Evolutionary conservation across 2,888 invertebrate species (phyloP).

Genomic region (Chorisops tibialis): DNA sequence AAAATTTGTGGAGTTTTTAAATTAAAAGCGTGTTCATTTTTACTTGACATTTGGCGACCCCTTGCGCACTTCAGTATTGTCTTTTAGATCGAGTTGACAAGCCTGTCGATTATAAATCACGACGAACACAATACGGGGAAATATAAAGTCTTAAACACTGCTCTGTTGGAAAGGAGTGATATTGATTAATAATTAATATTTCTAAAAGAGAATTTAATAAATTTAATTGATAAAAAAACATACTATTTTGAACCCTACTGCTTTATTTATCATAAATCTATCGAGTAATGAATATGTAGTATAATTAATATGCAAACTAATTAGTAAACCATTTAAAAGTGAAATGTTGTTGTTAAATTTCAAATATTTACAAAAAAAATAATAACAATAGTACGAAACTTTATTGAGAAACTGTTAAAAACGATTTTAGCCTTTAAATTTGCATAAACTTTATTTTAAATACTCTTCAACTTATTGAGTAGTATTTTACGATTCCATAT

Average conservation of each 20-base stretch:
- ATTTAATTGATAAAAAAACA: neutral
- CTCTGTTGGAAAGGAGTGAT: no score
- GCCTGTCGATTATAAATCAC: no score
- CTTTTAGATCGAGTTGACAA: no score
- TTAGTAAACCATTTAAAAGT: conserved; percentile 9
- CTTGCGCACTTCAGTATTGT: no score
- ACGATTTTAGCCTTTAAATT: neutral
- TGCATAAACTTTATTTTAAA: neutral
- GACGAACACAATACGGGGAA: no score
- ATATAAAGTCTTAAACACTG: no score
- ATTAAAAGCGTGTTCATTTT: no score
- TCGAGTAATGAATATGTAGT: conserved; percentile 7
- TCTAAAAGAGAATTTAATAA: no score
- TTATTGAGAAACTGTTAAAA: neutral
- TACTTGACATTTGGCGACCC: no score
- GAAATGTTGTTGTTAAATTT: conserved; percentile 6
- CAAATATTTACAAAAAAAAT: neutral
- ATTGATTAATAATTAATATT: no score
- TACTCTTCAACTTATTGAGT: neutral
- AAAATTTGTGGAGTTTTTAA: no score
- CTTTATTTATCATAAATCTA: conserved; percentile 23
- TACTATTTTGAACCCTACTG: conserved; percentile 22
- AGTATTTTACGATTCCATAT: neutral
- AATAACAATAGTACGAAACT: neutral
- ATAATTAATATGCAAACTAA: neutral